A percentile compares a stretch with the other conserved stretches of the same genome.
These are phyloP conservation scores for Resseliella maxima DNA, from an alignment of 2,888 invertebrate genomes.

Conservation along the genomic window DNA sequence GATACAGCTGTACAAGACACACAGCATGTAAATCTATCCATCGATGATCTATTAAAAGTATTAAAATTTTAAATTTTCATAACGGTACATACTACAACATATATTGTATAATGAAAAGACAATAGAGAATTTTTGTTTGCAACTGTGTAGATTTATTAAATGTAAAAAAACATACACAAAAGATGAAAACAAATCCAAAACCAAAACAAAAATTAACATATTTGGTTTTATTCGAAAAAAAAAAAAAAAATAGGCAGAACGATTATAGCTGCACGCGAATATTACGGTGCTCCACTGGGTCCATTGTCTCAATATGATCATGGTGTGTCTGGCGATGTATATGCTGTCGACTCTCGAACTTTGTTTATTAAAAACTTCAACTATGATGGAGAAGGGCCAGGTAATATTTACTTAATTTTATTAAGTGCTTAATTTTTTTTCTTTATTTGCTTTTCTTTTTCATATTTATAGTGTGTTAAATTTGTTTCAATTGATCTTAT, in stretches of 20 bases:
- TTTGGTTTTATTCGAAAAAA: neutral
- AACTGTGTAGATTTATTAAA: too few relatives aligned
- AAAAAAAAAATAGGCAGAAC: neutral
- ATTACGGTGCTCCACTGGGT: slow-evolving; percentile 83
- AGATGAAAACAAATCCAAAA: neutral
- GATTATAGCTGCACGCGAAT: slow-evolving; percentile 68
- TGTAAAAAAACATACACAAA: neutral
- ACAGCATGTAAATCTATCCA: neutral
- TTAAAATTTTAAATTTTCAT: neutral
- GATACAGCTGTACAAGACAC: slow-evolving; percentile 1
- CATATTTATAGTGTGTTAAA: too few relatives aligned
- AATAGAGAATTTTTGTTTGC: neutral
- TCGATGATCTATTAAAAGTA: neutral
- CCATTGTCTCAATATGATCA: slow-evolving; percentile 83
- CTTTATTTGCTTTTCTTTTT: too few relatives aligned
- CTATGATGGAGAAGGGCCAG: slow-evolving; percentile 92
- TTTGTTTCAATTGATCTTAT: too few relatives aligned
- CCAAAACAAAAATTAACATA: neutral
- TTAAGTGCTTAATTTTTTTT: too few relatives aligned
- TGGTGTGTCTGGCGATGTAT: slow-evolving; percentile 86
- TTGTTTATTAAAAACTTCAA: slow-evolving; percentile 87
- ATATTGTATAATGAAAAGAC: neutral
- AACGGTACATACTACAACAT: neutral
- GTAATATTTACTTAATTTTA: slow-evolving; percentile 67
- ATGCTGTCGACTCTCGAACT: slow-evolving; percentile 88